Base-by-base conservation (phyloP, 2,888 invertebrate genomes). In the Hymenopus coronatus region DNA sequence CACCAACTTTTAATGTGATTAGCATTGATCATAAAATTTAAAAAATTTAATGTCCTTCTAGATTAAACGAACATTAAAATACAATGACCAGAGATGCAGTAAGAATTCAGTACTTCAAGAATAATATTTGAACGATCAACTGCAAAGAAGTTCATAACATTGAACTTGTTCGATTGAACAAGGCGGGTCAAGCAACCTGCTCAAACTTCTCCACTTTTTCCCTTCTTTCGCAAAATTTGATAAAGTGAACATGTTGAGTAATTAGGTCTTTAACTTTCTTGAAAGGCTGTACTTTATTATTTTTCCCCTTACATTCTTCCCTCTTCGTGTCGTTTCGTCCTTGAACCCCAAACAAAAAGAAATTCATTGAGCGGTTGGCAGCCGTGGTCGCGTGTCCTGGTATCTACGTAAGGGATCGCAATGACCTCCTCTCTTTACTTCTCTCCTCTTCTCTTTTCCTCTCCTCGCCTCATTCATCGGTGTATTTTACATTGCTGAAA, bases 261-360 rank as follows among this genome's bases (percentile, higher is more conserved):
- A 70, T 70, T 70, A 70, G 15, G 54, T 70, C 20, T 70, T 15
- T 70, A 70, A 70, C 54, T 70, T 25, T 70, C 54, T 70, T 70
- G 54, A 70, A 70, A 25, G 54, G 54, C 25, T 70, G 25, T 70
- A 70, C 54, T 70, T 70, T 70, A 70, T 70, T 70, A 70, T 70
- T 70, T 70, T n/a, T 70, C 54, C 25, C 54, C 25, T 20, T 70
- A 70, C 54, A 40, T 70, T 70, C 54, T 25, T 20, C 25, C 54
- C 54, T 70, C 54, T 30, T 84, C 86, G 86, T 86, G 86, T 70
- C 86, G 27, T 86, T 86, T 86, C 70, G 86, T 86, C 86, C 86
- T 86, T 86, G 86, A 86, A 86, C 86, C 46, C 86, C n/a, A 70
- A 86, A 70, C 20, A 20, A 70, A 70, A 70, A 20, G 54, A 70